Evolutionary conservation across 1,140 invertebrate species (phyloP), one percentile per base, ranked within the genome.

Genomic region (Drosophila lowei): DNA sequence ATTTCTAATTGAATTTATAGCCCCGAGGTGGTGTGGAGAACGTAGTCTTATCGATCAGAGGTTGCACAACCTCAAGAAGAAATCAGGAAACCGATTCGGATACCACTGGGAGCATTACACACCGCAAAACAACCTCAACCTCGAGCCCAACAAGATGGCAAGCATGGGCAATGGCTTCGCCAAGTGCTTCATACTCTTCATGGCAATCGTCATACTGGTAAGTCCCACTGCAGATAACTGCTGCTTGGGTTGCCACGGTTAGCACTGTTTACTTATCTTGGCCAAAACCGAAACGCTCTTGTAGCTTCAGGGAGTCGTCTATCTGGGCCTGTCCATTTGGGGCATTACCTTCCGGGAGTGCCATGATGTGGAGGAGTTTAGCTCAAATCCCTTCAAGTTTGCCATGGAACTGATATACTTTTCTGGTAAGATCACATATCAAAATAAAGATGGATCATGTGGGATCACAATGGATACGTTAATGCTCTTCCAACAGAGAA

Each of bases 101-200:
- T 43, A 16, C 47, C 43, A 25, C 30, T 30, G 15, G 13, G 8
- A 30, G 30, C 30, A 30, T 30, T 30, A 9, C 8, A 9, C 7
- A 9, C 21, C 25, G 23, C 25, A 71, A 5, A 62, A 21, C 7
- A 16, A 67, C 38, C 23, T 23, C n/a, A 11, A 9, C 8, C 28
- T 3, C 28, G 2, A 34, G 30, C 6, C 2, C 25, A 58, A 25
- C 50, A 79, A 67, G 15, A 85, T 86, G 81, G 83, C 77, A 7
- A 47, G 71, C 5, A 61, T 84, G 54, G 85, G 85, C 64, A 79
- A 77, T 46, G 89, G 80, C n/a, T 90, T 90, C 49, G 81, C 89
- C 15, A 90, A 90, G 52, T 90, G 89, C 50, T 90, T 90, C 52
- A 90, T 90, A 43, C 67, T 90, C 30, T 90, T 90, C 50, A 90